phyloP scores from a whole-genome alignment of 2,797 vertebrate species.

The Distichodus sexfasciatus region DNA sequence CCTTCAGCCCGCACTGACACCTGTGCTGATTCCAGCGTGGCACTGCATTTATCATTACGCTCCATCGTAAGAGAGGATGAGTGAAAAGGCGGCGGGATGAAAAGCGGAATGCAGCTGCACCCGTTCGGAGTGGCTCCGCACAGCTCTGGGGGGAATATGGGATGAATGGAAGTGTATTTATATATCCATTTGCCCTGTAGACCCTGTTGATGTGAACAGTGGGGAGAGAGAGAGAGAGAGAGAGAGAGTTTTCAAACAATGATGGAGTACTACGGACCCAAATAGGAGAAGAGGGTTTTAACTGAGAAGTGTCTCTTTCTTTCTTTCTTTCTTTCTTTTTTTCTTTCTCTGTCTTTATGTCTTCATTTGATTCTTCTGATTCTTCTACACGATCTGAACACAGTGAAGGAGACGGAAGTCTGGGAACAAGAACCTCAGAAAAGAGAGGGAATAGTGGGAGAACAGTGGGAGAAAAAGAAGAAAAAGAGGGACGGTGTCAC shows the following conservation, averaged over 20 bases:
- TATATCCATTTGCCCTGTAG: background rate
- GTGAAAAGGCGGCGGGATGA: background rate
- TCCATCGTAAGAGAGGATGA: background rate
- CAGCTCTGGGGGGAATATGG: background rate
- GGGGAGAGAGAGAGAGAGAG: background rate
- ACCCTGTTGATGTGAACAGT: background rate
- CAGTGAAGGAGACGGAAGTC: too few relatives aligned
- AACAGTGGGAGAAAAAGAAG: too few relatives aligned
- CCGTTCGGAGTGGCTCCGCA: too few relatives aligned
- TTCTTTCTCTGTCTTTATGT: too few relatives aligned
- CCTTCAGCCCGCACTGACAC: background rate
- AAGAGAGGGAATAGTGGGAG: too few relatives aligned
- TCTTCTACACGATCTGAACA: too few relatives aligned
- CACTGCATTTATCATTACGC: conserved; percentile 5
- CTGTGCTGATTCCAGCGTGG: conserved; percentile 4
- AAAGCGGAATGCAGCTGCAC: background rate
- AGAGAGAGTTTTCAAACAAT: background rate
- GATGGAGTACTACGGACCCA: background rate
- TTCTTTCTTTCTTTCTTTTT: conserved; percentile 16
- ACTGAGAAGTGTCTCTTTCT: background rate
- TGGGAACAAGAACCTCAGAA: too few relatives aligned
- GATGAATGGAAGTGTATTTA: background rate
- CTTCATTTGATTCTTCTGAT: too few relatives aligned
- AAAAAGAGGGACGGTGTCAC: too few relatives aligned
- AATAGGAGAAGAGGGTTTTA: background rate